Conservation (phyloP, 2,113 vertebrate genomes). For the Trachemys scripta region DNA sequence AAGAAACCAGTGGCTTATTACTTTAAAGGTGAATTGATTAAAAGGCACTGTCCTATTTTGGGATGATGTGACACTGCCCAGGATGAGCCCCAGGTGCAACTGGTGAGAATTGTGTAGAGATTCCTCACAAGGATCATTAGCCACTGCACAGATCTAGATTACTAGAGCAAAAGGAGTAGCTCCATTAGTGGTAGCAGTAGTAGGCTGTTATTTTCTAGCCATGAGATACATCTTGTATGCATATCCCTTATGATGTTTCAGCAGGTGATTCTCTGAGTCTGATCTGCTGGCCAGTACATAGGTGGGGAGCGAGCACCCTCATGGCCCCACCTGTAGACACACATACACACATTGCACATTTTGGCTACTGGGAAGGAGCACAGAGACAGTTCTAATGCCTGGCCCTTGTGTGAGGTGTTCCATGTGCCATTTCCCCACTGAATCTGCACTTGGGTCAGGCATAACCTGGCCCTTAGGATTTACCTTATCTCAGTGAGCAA, state of each 20-base stretch:
- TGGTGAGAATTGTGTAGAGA: background rate
- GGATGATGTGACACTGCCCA: background rate
- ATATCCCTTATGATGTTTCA: background rate
- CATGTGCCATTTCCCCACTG: background rate
- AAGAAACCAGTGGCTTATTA: fast-evolving
- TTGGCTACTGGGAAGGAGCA: background rate
- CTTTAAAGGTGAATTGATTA: background rate
- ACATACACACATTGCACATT: too few species aligned
- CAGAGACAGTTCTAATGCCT: background rate
- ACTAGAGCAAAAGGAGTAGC: background rate
- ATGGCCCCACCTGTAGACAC: too few species aligned
- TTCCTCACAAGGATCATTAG: background rate
- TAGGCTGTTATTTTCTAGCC: background rate
- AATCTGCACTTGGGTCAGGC: background rate
- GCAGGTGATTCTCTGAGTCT: background rate
- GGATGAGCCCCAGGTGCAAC: background rate
- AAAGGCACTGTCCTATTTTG: fast-evolving
- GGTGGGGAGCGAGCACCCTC: too few species aligned
- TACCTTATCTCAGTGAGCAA: background rate
- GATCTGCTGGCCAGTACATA: background rate
- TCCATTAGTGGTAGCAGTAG: background rate
- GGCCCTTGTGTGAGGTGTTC: background rate
- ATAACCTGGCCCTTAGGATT: background rate
- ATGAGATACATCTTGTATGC: fast-evolving
- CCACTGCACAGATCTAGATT: fast-evolving